These are phyloP conservation scores for Drosophila virilis DNA, from an alignment of 1,140 invertebrate genomes.

Conservation along the genomic window DNA sequence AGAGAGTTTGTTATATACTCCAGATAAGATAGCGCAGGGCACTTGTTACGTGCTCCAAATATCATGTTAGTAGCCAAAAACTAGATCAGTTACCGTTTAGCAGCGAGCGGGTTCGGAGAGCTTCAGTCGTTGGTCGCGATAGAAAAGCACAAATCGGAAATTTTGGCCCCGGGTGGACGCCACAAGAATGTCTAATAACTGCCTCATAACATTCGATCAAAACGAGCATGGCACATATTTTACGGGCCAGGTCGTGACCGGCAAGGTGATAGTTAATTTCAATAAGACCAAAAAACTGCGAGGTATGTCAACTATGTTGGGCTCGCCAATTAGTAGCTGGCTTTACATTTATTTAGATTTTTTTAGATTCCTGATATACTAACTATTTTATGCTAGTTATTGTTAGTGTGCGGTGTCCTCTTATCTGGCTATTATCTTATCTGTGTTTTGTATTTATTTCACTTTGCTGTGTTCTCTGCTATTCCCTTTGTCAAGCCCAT, in stretches of 20 bases:
- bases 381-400: neutral
- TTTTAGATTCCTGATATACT: neutral
- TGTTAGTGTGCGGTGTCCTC: neutral
- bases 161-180: neutral
- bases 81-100: constrained; percentile 50
- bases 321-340: neutral
- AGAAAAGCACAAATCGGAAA: too few species aligned
- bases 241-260: constrained; percentile 85
- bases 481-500: constrained; percentile 45
- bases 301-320: constrained; percentile 60
- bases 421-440: constrained; percentile 62
- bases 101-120: constrained; percentile 51
- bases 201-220: constrained; percentile 85
- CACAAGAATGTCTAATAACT: constrained; percentile 70
- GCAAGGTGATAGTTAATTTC: constrained; percentile 84
- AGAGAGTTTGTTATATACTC: neutral
- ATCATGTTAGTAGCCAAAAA: constrained; percentile 23
- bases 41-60: constrained; percentile 17
- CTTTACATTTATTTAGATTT: constrained; percentile 14
- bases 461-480: constrained; percentile 4
- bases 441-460: constrained; percentile 34
- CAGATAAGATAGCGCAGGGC: constrained; percentile 40
- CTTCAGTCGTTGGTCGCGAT: neutral
- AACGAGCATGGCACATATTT: constrained; percentile 85
- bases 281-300: constrained; percentile 85